Evolutionary conservation across 2,113 vertebrate genomes (phyloP), one percentile per base, ranked within the genome.

Genomic region (Corythornis vintsioides): DNA sequence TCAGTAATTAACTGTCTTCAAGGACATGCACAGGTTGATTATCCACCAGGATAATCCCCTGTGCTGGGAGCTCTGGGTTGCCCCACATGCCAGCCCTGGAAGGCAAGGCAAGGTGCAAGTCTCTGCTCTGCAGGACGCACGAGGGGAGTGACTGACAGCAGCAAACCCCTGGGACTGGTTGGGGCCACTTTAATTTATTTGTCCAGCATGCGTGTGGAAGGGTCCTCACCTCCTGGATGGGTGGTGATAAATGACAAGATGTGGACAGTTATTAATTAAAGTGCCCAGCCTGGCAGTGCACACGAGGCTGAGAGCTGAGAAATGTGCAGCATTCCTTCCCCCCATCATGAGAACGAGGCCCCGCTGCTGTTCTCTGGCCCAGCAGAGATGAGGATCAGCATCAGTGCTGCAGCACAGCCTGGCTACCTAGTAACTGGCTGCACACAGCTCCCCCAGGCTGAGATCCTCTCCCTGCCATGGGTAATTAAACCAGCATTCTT

Each of bases 401-500:
- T 89, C 95, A 52, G 25, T 85, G 86, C 92, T 94, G 90, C 92
- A 10, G 31, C 22, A 59, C 85, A n/a, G 70, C 35, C 65, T 93
- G 88, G 92, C 95, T 94, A 96, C 96, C 95, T 97, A 91, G 96
- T 95, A 96, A 96, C 97, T 92, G 95, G 96, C 92, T 92, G 91
- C 89, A 88, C 79, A 95, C 84, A 55, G 38, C 38, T 38, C 38
- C 38, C 38, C 38, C 38, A 38, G 38, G 38, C 38, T 38, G 98
- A 96, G 97, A 96, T 93, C 90, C 95, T 90, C 96, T 97, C 98
- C 96, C 93, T 74, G 95, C 95, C 8, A 96, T 86, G 96, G 45
- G 96, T 98, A 98, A 99, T 99, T 98, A 98, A 98, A 98, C 96
- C 97, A 61, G 88, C 98, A 98, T 98, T 98, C 98, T 96, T 98